Evolutionary conservation across 2,888 invertebrate species (phyloP).

Genomic region (Sphinx pinastri): DNA sequence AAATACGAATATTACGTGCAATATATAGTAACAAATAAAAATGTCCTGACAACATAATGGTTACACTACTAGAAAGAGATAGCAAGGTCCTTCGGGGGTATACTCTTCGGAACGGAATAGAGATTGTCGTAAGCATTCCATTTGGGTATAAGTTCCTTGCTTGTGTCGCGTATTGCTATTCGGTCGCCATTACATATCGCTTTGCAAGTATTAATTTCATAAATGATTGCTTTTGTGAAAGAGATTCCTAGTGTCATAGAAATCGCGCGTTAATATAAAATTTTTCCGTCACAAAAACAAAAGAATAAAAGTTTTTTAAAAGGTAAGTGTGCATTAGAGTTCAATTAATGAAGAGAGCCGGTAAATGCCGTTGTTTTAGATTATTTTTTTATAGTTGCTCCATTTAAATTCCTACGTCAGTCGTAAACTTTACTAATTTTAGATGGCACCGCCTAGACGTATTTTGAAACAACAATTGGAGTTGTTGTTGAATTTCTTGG

Average conservation of each 20-base stretch:
- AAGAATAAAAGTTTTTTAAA: neutral
- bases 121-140: no score
- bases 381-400: neutral
- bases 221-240: constrained; percentile 43
- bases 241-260: constrained; percentile 68
- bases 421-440: constrained; percentile 26
- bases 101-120: no score
- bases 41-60: no score
- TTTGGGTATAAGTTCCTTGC: no score
- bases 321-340: neutral
- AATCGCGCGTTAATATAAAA: constrained; percentile 51
- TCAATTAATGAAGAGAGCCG: neutral
- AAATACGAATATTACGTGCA: no score
- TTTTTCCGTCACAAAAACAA: neutral
- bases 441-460: constrained; percentile 76
- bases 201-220: constrained; percentile 40
- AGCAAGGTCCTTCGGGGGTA: no score
- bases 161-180: constrained; percentile 19
- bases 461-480: constrained; percentile 67
- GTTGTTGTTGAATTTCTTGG: constrained; percentile 67
- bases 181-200: constrained; percentile 66
- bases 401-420: neutral
- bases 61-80: no score
- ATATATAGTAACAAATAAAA: no score
- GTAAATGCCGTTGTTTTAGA: neutral